Evolutionary conservation across 2,113 vertebrate genomes (phyloP), one percentile per base, ranked within the genome.

Genomic region (Sorex fumeus): DNA sequence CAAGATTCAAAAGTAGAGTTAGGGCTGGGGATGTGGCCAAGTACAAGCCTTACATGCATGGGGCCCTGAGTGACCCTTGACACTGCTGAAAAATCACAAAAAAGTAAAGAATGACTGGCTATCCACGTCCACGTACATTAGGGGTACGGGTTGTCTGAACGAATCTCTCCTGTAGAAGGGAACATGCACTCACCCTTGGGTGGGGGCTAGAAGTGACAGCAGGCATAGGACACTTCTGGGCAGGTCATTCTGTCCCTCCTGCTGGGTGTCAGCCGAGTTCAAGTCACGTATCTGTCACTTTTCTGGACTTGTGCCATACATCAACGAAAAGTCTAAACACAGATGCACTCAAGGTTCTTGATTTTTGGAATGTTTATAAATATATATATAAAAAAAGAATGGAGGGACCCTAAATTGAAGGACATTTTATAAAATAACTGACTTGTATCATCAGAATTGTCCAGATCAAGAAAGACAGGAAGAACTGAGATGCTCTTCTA

Each of bases 101-200:
- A 40, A 40, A 40, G 40, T 40, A 40, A 40, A 40, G 40, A 40
- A 40, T 40, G 40, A 40, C 40, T 40, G 3, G 40, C 40, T 40
- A 7, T 40, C 7, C 40, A 40, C 40, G 7, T 4, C 40, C 40
- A 40, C 7, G 40, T 40, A 7, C 40, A 40, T 40, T 40, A 40
- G 40, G 40, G 40, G 32, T 72, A 62, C 83, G 71, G 88, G 84
- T 79, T n/a, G 32, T 15, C 80, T 72, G 88, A 84, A 53, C 11
- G 71, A 70, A 83, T 23, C 4, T 40, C 57, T 78, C 40, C 71
- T 84, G 78, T 50, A 53, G 84, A 88, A 70, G n/a, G 34, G 30
- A 78, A 84, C 30, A 6, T 62, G 16, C 76, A 45, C 28, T 62
- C 84, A 19, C 10, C 3, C n/a, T 36, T 27, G 66, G 74, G 40